Evolutionary conservation across 2,113 vertebrate genomes (phyloP).

Genomic region (Poeciliopsis occidentalis): DNA sequence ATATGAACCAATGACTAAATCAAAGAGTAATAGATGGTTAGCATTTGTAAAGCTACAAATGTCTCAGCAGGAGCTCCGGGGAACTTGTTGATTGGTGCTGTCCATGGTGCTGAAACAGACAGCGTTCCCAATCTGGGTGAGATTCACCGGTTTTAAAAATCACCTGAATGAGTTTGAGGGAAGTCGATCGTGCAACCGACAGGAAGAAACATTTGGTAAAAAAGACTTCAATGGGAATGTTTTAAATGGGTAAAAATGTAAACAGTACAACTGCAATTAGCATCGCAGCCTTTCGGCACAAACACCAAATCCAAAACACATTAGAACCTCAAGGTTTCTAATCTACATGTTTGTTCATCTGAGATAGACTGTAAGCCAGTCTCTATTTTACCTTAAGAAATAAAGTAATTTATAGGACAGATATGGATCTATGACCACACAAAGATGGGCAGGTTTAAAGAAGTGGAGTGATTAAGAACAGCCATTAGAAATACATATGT

Average conservation of each 20-base stretch:
- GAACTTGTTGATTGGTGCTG: conserved; percentile 16
- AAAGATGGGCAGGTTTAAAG: too few relatives aligned
- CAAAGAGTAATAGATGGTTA: too few relatives aligned
- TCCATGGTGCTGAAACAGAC: conserved; percentile 53
- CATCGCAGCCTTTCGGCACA: not conserved
- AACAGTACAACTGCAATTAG: not conserved
- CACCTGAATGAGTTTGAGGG: not conserved
- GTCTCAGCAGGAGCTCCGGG: not conserved
- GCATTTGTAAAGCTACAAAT: not conserved
- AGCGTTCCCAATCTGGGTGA: not conserved
- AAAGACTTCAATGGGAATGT: not conserved
- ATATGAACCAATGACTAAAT: not conserved
- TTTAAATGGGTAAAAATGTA: not conserved
- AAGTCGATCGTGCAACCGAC: not conserved
- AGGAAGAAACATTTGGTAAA: too few relatives aligned
- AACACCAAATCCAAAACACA: not conserved
- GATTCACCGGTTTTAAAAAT: not conserved
- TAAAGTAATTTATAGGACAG: not conserved
- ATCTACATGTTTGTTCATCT: not conserved
- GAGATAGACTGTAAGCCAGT: not conserved
- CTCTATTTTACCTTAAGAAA: too few relatives aligned
- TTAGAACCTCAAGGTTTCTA: too few relatives aligned
- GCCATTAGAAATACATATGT: too few relatives aligned
- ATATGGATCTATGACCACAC: too few relatives aligned
- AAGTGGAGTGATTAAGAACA: too few relatives aligned